Evolutionary conservation across 1,140 invertebrate genomes (phyloP).

Genomic region (Latrodectus geometricus): DNA sequence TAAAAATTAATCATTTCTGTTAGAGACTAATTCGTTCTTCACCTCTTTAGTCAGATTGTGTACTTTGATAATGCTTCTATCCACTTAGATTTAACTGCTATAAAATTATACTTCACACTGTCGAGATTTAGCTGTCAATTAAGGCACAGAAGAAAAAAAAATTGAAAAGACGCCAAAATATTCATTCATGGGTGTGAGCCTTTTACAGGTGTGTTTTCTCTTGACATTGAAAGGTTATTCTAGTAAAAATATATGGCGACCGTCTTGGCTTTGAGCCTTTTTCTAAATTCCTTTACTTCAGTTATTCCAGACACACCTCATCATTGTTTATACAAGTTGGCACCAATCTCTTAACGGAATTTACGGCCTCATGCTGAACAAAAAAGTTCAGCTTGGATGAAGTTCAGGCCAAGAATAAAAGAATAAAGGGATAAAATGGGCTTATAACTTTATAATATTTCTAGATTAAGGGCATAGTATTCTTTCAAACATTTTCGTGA

Average conservation of each 20-base stretch:
- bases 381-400: neutral
- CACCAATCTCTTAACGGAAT: neutral
- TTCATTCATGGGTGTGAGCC: neutral
- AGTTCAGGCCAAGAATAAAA: too few relatives aligned
- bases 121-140: neutral
- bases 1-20: neutral
- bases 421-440: too few relatives aligned
- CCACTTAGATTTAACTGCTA: neutral
- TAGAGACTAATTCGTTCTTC: neutral
- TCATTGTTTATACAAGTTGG: neutral
- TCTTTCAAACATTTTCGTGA: too few relatives aligned
- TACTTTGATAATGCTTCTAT: neutral
- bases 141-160: neutral
- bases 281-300: neutral
- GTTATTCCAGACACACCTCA: neutral
- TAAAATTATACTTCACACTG: neutral
- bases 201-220: neutral
- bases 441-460: too few relatives aligned
- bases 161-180: neutral
- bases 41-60: neutral
- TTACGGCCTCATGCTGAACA: neutral
- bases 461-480: too few relatives aligned
- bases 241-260: too few relatives aligned
- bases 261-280: neutral
- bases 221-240: neutral